These are phyloP conservation scores for Noctuana brunneofusca DNA, from an alignment of 2,888 invertebrate genomes.

Conservation along the genomic window DNA sequence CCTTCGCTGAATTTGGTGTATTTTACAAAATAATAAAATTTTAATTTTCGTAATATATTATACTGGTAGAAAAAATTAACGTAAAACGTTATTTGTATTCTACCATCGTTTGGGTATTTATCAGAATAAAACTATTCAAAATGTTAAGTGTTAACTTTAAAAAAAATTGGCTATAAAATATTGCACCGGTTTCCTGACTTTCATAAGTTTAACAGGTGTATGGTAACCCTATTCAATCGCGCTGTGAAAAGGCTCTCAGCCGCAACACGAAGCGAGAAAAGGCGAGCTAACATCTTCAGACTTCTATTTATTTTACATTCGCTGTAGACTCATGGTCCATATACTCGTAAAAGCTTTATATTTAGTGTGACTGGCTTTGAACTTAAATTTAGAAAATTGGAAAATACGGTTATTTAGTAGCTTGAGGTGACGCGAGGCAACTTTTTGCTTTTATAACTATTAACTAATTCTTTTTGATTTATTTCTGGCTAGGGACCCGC, in stretches of 20 bases:
- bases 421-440: constrained; percentile 7
- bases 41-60: no score
- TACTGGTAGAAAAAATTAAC: no score
- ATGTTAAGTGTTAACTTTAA: neutral
- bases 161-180: neutral
- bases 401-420: constrained; percentile 10
- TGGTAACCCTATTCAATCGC: constrained; percentile 43
- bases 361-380: constrained; percentile 17
- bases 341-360: constrained; percentile 26
- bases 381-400: constrained; percentile 25
- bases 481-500: no score
- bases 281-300: constrained; percentile 30
- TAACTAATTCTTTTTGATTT: no score
- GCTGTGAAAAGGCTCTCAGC: constrained; percentile 47
- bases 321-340: neutral
- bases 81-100: no score
- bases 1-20: no score
- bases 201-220: neutral
- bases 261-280: constrained; percentile 38
- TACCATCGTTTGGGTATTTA: no score
- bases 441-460: no score
- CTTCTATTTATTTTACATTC: constrained; percentile 29
- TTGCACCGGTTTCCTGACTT: neutral
- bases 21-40: no score
- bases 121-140: neutral